Conservation (phyloP, 2,797 vertebrate species). For the Varecia variegata region DNA sequence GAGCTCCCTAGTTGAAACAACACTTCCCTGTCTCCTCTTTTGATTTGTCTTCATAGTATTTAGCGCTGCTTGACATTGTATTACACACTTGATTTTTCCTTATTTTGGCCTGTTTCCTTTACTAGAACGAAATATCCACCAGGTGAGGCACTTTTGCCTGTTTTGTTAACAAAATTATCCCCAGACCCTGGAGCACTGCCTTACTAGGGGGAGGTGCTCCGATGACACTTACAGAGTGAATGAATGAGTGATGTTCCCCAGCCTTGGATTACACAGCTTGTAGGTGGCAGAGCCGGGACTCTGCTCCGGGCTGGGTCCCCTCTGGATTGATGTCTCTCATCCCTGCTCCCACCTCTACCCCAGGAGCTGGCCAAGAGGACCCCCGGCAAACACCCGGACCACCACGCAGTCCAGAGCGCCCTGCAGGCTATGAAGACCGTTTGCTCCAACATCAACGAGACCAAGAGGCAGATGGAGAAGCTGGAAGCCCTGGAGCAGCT, state of each 20-base stretch:
- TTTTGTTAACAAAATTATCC: not conserved
- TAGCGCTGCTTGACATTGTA: not conserved
- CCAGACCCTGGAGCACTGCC: not conserved
- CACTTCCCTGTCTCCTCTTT: too few relatives aligned
- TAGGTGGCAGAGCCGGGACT: not conserved
- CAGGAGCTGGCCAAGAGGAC: slow-evolving; percentile 98
- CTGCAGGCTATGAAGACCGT: slow-evolving; percentile 98
- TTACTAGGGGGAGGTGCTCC: not conserved
- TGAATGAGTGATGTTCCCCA: not conserved
- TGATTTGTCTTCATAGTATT: not conserved
- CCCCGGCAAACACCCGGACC: slow-evolving; percentile 94
- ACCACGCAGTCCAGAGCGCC: slow-evolving; percentile 94
- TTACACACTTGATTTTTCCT: not conserved
- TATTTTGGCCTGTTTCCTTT: not conserved
- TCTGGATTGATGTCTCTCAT: not conserved
- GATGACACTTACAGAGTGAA: not conserved
- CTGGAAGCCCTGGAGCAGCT: slow-evolving; percentile 97
- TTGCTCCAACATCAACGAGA: slow-evolving; percentile 99
- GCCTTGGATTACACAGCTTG: too few relatives aligned
- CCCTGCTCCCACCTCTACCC: not conserved
- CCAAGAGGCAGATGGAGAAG: slow-evolving; percentile 99
- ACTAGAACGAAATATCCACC: not conserved
- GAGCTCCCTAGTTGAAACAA: not conserved
- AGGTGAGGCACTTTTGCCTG: not conserved
- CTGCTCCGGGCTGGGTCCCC: not conserved